Conservation (phyloP, 2,797 vertebrate genomes). For the Acanthornis magna region DNA sequence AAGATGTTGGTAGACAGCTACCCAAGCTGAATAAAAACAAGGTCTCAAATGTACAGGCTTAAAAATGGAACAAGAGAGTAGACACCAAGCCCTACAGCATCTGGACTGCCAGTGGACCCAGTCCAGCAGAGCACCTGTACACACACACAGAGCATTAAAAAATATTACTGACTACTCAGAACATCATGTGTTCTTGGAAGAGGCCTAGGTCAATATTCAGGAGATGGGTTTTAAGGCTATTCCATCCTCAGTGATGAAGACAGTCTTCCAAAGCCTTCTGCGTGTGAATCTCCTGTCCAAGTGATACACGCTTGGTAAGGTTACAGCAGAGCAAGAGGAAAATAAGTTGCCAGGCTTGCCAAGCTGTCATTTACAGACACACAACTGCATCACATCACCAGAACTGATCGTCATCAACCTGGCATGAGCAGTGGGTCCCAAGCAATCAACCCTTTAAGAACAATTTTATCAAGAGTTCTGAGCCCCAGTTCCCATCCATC, state of each 20-base stretch:
- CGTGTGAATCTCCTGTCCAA: not conserved
- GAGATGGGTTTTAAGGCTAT: not conserved
- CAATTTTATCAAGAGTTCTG: not conserved
- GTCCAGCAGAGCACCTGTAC: not conserved
- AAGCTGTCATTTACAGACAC: not conserved
- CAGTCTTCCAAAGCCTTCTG: not conserved
- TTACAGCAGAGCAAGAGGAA: not conserved
- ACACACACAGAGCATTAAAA: not conserved
- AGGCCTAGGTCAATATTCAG: not conserved
- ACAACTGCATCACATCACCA: not conserved
- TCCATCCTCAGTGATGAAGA: not conserved
- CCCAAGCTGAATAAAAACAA: constrained; percentile 42
- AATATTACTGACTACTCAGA: not conserved
- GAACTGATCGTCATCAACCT: not conserved
- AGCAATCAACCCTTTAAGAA: not conserved
- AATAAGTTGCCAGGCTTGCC: not conserved
- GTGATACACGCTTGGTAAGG: not conserved
- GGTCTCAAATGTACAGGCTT: not conserved
- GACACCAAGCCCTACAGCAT: not conserved
- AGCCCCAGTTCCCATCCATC: not conserved
- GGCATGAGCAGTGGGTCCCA: not conserved
- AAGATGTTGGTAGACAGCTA: constrained; percentile 45
- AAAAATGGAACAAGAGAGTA: not conserved
- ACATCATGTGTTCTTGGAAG: not conserved
- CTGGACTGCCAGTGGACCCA: not conserved